These are phyloP conservation scores for Eupeodes luniger DNA, from an alignment of 2,888 invertebrate species.

Conservation along the genomic window DNA sequence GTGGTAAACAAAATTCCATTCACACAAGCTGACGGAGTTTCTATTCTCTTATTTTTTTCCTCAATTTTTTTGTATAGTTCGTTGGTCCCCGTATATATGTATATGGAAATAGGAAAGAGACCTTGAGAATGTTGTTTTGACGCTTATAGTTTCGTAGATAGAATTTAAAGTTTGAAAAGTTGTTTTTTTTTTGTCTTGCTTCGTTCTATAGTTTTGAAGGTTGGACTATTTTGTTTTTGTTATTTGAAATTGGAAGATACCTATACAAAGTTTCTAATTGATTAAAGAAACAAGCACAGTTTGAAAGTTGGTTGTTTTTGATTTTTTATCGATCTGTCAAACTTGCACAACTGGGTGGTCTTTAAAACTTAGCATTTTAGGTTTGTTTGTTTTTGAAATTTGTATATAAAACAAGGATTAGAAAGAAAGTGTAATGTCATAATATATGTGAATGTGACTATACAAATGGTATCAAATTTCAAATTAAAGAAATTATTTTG, in stretches of 20 bases:
- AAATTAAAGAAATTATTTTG: too few relatives aligned
- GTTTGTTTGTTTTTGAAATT: too few relatives aligned
- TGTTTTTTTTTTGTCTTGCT: background rate
- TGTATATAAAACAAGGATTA: too few relatives aligned
- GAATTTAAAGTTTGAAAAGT: background rate
- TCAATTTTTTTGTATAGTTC: background rate
- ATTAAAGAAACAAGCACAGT: slow-evolving; percentile 8
- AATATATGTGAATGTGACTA: too few relatives aligned
- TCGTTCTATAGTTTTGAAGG: background rate
- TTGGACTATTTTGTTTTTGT: background rate
- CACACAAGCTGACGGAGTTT: slow-evolving; percentile 54
- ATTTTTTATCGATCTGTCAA: background rate
- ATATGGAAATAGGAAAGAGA: slow-evolving; percentile 8
- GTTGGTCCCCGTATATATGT: background rate
- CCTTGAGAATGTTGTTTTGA: slow-evolving; percentile 32
- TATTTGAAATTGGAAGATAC: background rate
- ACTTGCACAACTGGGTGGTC: slow-evolving; percentile 16
- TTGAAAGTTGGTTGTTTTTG: background rate
- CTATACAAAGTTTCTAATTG: slow-evolving; percentile 11
- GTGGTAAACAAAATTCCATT: slow-evolving; percentile 71
- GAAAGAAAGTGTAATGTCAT: too few relatives aligned
- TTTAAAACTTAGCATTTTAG: too few relatives aligned
- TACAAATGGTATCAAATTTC: too few relatives aligned
- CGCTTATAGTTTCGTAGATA: background rate
- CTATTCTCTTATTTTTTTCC: background rate